Base-by-base conservation (phyloP, 1,140 invertebrate species). In the Panagrolaimus sp. region DNA sequence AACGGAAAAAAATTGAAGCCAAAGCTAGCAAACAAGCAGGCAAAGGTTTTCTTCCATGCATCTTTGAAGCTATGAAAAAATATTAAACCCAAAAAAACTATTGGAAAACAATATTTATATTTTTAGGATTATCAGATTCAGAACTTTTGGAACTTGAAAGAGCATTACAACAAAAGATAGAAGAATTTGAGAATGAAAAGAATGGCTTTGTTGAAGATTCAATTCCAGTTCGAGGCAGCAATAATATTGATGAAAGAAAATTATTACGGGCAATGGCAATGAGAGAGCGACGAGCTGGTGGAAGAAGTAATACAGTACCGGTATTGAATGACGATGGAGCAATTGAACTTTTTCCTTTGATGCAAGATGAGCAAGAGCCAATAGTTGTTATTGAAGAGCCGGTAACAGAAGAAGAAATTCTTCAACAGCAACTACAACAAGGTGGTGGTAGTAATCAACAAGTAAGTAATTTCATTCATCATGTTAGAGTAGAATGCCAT, bases 151-250 rank as follows among this genome's bases (percentile, higher is more conserved):
- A 20, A 9, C 51, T 57, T 57, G 51, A 57, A 57, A 20, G 51
- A 20, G 51, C 51, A 20, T 57, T 57, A 16, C 51, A 57, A 27
- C 27, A 20, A 11, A 57, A 27, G 20, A 57, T 57, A 11, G 20
- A 57, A 11, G 51, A 20, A 57, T 57, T 25, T 57, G 51, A 57
- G 20, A 27, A 25, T 20, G 51, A 57, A 57, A 20, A 27, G 14
- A 27, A 57, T 27, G 51, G 51, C 51, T 57, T 25, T 27, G 51
- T 57, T 57, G 51, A 57, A 27, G 51, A 57, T 57, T 14, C 51
- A 20, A 27, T 57, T 11, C 51, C 51, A 27, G 20, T 57, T 11
- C 13, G 20, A 8, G n/a, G n/a, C n/a, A n/a, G n/a, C n/a, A n/a
- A n/a, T n/a, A 25, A 20, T 11, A 11, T 25, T 11, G 27, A 57